Base-by-base conservation (phyloP, 2,113 vertebrate species). In the Pimephales promelas region DNA sequence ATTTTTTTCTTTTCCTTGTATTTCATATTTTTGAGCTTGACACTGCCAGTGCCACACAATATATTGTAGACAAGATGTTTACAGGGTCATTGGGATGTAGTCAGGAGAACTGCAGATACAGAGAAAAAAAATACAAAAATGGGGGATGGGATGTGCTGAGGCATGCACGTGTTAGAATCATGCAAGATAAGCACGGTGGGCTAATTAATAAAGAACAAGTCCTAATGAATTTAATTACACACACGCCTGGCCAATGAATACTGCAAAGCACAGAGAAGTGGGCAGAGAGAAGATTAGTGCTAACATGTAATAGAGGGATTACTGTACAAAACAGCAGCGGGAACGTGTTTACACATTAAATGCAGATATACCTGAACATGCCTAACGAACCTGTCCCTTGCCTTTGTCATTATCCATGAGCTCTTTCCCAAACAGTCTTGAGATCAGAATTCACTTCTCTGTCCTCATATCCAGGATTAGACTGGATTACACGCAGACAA, bases 361-460 rank as follows among this genome's bases (percentile, higher is more conserved):
- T 75, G 22, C 31, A 45, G 36, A 47, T 26, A 47, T 52, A 28
- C 72, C 45, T 56, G 57, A 54, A n/a, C 54, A n/a, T 54, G 28
- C 61, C 22, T 75, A 24, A 49, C 57, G 9, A 22, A 49, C 9
- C 4, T 24, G 79, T 26, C 24, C 22, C 31, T 66, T 18, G 5
- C 82, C 68, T 52, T 72, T 36, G 84, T 66, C 56, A 87, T 88
- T 82, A 88, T 85, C 72, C 59, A 88, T 85, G 16, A 26, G 71
- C 70, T 49, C n/a, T 57, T 34, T 43, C 5, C 59, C 28, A 43
- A 24, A 59, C 83, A 86, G 28, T 28, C 49, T 45, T 74, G 36
- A 56, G 31, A 61, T 61, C 45, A 24, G 57, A n/a, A n/a, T 66
- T 72, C 43, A 20, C 49, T 84, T 49, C 28, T 18, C 4, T 76